These are phyloP conservation scores for Aurelia sp. DNA, from an alignment of 30 jellyfish, hydroid and myxozoan species.

Conservation along the genomic window DNA sequence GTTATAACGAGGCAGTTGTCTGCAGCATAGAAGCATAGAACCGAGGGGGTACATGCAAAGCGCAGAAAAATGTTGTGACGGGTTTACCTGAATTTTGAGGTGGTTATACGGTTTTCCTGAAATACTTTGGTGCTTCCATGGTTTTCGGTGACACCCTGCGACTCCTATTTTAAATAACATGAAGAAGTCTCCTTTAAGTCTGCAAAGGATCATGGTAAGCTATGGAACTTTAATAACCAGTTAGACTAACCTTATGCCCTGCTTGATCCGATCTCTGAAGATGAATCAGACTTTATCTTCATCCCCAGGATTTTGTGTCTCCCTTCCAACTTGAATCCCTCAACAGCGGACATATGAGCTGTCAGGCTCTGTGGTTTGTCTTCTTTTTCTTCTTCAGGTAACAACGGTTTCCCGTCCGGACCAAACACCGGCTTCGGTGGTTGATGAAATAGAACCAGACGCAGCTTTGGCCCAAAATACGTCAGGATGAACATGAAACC, in stretches of 20 bases:
- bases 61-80: no score
- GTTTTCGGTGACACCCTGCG: no score
- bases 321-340: conserved; percentile 17
- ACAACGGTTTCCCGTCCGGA: conserved; percentile 64
- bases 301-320: conserved; percentile 28
- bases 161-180: no score
- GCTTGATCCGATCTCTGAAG: not conserved
- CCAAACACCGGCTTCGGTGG: conserved; percentile 52
- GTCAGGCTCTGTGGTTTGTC: not conserved
- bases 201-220: no score
- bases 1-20: no score
- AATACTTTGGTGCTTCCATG: no score
- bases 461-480: conserved; percentile 82
- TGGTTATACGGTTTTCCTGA: no score
- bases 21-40: no score
- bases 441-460: conserved; percentile 66
- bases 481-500: conserved; percentile 66
- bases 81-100: no score
- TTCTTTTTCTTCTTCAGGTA: conserved; percentile 42
- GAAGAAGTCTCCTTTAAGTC: no score
- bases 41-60: no score
- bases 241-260: not conserved
- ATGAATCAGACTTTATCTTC: conserved; percentile 11
- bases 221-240: no score
- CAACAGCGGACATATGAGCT: conserved; percentile 56